Percentiles rank a stretch among this genome's conserved stretches.
Conservation (phyloP, 2,113 vertebrate genomes). For the Aegypius monachus region DNA sequence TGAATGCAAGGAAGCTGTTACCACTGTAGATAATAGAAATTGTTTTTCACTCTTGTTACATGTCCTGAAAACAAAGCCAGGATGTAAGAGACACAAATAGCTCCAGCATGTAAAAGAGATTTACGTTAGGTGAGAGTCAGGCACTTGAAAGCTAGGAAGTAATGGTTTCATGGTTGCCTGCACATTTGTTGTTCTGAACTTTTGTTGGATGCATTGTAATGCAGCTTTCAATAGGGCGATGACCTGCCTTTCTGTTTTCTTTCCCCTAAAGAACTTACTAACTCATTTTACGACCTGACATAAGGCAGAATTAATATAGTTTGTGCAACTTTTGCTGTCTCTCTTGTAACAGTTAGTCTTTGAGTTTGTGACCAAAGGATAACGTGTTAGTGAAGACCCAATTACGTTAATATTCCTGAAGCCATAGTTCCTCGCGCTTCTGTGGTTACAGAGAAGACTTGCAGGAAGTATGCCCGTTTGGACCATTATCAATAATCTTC, state of each 20-base stretch:
- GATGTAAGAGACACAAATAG: slow-evolving; percentile 46
- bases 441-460: not conserved
- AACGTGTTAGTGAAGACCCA: not conserved
- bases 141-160: not conserved
- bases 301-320: not conserved
- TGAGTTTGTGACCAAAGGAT: not conserved
- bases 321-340: not conserved
- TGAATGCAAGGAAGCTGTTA: slow-evolving; percentile 49
- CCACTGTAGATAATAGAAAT: slow-evolving; percentile 6
- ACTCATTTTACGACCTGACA: not conserved
- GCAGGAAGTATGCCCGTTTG: not conserved
- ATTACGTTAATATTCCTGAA: not conserved
- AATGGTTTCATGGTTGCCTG: not conserved
- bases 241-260: not conserved
- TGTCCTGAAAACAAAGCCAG: slow-evolving; percentile 51
- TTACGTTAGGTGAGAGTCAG: not conserved
- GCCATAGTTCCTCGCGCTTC: not conserved
- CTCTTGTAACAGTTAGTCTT: not conserved
- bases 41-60: not conserved
- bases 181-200: not conserved
- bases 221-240: not conserved
- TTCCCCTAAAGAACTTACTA: not conserved
- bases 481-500: not conserved
- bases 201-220: not conserved
- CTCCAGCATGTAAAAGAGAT: slow-evolving; percentile 10